phyloP scores from a whole-genome alignment of 1,140 invertebrate species.

The Drosophila lowei region DNA sequence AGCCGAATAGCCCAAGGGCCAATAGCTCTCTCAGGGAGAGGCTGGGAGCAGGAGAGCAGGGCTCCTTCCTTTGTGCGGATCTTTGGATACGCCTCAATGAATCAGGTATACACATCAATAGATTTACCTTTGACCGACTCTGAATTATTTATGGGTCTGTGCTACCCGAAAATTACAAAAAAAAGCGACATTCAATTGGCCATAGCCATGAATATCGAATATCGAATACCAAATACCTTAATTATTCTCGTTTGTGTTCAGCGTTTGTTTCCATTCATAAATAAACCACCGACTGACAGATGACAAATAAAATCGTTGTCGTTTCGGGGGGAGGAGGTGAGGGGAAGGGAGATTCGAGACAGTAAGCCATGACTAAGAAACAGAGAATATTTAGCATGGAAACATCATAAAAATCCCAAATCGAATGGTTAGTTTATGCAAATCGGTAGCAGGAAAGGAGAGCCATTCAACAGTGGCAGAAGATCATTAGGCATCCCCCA shows the following conservation, averaged over 20 bases:
- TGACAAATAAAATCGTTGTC: slow-evolving; percentile 46
- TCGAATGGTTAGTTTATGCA: slow-evolving; percentile 55
- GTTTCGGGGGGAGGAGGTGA: not conserved
- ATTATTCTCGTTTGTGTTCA: slow-evolving; percentile 40
- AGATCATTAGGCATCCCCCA: slow-evolving; percentile 17
- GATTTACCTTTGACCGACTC: slow-evolving; percentile 11
- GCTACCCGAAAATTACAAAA: not conserved
- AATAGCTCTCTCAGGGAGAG: not conserved
- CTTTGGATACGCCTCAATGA: not conserved
- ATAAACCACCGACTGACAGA: slow-evolving; percentile 52
- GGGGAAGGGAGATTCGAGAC: not conserved
- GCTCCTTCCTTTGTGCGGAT: not conserved
- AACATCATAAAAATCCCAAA: slow-evolving; percentile 57
- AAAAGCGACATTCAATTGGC: slow-evolving; percentile 11
- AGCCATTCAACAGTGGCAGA: slow-evolving; percentile 60
- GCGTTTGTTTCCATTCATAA: slow-evolving; percentile 60
- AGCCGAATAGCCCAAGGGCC: slow-evolving; percentile 64
- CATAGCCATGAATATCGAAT: slow-evolving; percentile 17
- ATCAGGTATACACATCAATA: not conserved
- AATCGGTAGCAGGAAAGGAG: slow-evolving; percentile 13
- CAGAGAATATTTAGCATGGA: slow-evolving; percentile 45
- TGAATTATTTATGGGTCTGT: slow-evolving; percentile 17
- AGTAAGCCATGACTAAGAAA: slow-evolving; percentile 54
- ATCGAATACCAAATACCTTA: slow-evolving; percentile 17
- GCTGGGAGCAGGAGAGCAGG: not conserved